Percentiles rank a stretch among this genome's conserved stretches.
Conservation (phyloP, 2,888 invertebrate species). For the Dynastes tityus region DNA sequence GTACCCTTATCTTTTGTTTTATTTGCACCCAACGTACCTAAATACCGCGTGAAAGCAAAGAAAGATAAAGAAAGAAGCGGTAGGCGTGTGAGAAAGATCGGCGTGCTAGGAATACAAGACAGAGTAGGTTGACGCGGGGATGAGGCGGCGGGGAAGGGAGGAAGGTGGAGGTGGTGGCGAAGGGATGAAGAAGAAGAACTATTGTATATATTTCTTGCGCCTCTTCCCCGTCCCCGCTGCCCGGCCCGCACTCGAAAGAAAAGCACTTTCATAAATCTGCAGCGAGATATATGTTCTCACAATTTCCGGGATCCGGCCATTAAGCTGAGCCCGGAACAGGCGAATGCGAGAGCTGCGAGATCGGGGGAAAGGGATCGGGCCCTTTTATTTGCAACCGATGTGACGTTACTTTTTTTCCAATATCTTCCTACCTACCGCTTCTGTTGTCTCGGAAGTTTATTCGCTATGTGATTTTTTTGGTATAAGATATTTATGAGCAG, state of each 20-base stretch:
- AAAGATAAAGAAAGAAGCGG: too few species aligned
- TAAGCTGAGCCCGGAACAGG: conserved; percentile 72
- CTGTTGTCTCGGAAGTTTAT: too few species aligned
- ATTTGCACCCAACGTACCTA: too few species aligned
- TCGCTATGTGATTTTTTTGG: too few species aligned
- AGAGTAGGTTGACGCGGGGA: conserved; percentile 1
- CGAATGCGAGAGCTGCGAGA: conserved; percentile 49
- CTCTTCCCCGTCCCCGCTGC: conserved; percentile 62
- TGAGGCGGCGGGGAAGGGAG: conserved; percentile 52
- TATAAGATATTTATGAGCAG: too few species aligned
- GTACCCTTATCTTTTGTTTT: too few species aligned
- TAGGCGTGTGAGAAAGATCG: too few species aligned
- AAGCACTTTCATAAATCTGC: conserved; percentile 92
- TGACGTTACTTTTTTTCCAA: too few species aligned
- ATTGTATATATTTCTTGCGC: conserved; percentile 69
- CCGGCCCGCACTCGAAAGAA: conserved; percentile 68
- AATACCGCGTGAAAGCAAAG: too few species aligned
- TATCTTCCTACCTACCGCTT: too few species aligned
- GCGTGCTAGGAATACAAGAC: neutral
- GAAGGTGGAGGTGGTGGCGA: conserved; percentile 56
- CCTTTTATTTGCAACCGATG: neutral
- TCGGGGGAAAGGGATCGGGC: neutral
- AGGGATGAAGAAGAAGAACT: conserved; percentile 58
- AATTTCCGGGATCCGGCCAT: conserved; percentile 93
- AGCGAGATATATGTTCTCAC: conserved; percentile 91